Evolutionary conservation across 2,888 invertebrate species (phyloP).

Genomic region (Boloria selene): DNA sequence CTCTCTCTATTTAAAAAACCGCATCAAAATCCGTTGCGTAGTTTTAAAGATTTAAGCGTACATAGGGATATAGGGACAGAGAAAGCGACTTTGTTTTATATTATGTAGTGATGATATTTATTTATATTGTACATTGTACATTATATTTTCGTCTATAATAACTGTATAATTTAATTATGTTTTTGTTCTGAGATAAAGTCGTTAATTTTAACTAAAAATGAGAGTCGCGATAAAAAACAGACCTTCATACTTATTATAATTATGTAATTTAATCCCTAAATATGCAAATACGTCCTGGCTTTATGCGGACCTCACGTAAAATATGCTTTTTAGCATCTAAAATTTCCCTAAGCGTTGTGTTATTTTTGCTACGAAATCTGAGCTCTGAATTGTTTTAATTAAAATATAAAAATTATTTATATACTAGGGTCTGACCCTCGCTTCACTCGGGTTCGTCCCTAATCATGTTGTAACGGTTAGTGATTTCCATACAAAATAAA

Average conservation of each 20-base stretch:
- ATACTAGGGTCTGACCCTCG: too few relatives aligned
- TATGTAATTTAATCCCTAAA: conserved; percentile 40
- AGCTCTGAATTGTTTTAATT: conserved; percentile 4
- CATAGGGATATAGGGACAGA: too few relatives aligned
- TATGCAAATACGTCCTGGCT: conserved; percentile 39
- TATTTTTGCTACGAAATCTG: conserved; percentile 5
- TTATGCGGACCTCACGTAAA: conserved; percentile 27
- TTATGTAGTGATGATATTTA: too few relatives aligned
- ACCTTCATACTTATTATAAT: conserved; percentile 23
- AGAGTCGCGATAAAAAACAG: background rate
- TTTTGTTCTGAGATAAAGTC: background rate
- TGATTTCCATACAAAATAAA: too few relatives aligned
- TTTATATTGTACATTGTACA: background rate
- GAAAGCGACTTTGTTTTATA: too few relatives aligned
- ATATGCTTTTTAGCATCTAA: conserved; percentile 21
- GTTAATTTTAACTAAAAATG: background rate
- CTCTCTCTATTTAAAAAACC: too few relatives aligned
- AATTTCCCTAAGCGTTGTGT: conserved; percentile 25
- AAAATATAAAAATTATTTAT: conserved; percentile 2
- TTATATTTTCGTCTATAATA: too few relatives aligned
- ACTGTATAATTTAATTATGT: background rate
- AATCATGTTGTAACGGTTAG: too few relatives aligned
- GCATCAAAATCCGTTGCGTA: too few relatives aligned
- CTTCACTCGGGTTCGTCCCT: too few relatives aligned
- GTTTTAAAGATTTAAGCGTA: too few relatives aligned